Evolutionary conservation across 1,140 invertebrate genomes (phyloP).

Genomic region (Zaprionus ghesquierei): DNA sequence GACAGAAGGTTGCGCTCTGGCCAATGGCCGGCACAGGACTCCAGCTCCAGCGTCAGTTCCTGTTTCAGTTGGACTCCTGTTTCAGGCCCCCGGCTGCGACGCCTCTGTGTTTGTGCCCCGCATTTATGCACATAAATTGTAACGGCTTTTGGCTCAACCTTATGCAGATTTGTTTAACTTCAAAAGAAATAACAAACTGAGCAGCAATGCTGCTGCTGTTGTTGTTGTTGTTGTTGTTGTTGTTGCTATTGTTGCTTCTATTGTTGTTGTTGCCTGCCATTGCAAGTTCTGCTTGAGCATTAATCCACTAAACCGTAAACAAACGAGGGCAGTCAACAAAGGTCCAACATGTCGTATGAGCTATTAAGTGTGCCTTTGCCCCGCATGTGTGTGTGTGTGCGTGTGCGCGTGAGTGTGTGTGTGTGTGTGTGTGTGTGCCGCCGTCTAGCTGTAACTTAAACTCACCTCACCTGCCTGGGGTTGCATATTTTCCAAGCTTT

Average conservation of each 20-base stretch:
- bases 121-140: slow-evolving; percentile 71
- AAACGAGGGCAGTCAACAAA: slow-evolving; percentile 75
- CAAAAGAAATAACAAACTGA: slow-evolving; percentile 74
- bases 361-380: slow-evolving; percentile 57
- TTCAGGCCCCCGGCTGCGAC: neutral
- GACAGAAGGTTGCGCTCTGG: slow-evolving; percentile 27
- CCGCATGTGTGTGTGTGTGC: slow-evolving; percentile 16
- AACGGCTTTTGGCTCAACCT: slow-evolving; percentile 65
- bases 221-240: slow-evolving; percentile 12
- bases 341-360: slow-evolving; percentile 71
- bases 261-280: slow-evolving; percentile 15
- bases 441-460: slow-evolving; percentile 56
- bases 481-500: slow-evolving; percentile 41
- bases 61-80: neutral
- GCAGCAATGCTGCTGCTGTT: slow-evolving; percentile 19
- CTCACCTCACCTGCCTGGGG: slow-evolving; percentile 10
- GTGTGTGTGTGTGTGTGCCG: slow-evolving; percentile 11
- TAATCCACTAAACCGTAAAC: slow-evolving; percentile 80
- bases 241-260: slow-evolving; percentile 24
- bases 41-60: neutral
- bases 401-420: slow-evolving; percentile 5
- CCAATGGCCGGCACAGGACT: slow-evolving; percentile 23
- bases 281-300: slow-evolving; percentile 45
- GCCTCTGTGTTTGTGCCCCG: slow-evolving; percentile 18
- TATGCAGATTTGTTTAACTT: slow-evolving; percentile 78